A percentile compares a stretch with the other conserved stretches of the same genome.
These are phyloP conservation scores for Thermophis baileyi DNA, from an alignment of 2,113 vertebrate species.

Conservation along the genomic window DNA sequence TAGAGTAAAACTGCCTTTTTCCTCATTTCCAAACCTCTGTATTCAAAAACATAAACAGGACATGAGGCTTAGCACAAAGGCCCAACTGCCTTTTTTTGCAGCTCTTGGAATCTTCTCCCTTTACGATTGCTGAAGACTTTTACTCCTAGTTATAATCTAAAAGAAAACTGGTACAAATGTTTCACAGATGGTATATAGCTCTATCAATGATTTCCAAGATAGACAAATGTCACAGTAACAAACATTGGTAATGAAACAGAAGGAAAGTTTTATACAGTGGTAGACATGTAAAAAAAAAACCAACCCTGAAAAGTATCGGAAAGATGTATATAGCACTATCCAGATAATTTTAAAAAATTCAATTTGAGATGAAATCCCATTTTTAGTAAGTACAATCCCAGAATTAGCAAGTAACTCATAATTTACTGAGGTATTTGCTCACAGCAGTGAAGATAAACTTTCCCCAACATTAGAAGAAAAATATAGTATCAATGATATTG, in stretches of 20 bases:
- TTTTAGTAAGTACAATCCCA: not conserved
- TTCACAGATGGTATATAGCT: not conserved
- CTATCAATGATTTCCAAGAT: not conserved
- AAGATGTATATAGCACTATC: not conserved
- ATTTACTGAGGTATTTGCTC: not conserved
- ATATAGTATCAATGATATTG: not conserved
- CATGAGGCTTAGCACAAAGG: not conserved
- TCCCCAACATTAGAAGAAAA: not conserved
- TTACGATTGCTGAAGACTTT: not conserved
- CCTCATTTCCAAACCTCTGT: not conserved
- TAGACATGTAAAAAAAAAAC: not conserved
- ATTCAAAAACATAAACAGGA: not conserved
- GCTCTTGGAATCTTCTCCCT: not conserved
- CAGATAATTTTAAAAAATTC: not conserved
- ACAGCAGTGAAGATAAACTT: not conserved
- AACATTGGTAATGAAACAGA: not conserved
- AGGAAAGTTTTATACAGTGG: not conserved
- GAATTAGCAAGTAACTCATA: not conserved
- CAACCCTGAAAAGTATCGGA: not conserved
- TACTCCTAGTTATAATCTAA: not conserved
- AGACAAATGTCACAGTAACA: not conserved
- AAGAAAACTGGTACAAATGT: not conserved
- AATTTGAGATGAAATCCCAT: not conserved
- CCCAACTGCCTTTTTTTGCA: not conserved
- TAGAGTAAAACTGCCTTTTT: not conserved